Evolutionary conservation across 2,797 vertebrate species (phyloP).

Genomic region (Coregonus ussuriensis): DNA sequence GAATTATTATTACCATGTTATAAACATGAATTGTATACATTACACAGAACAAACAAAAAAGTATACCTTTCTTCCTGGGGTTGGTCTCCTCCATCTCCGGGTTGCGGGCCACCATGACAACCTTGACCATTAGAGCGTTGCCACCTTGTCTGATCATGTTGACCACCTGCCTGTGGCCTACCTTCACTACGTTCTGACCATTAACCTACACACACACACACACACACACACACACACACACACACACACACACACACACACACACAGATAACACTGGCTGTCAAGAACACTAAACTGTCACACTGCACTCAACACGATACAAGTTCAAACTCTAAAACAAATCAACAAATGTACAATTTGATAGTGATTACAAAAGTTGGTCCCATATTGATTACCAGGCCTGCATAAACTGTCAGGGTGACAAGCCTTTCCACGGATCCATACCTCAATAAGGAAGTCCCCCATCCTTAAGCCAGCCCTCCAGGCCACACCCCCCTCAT

Average conservation of each 20-base stretch:
- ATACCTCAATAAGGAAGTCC: conserved; percentile 93
- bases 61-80: conserved; percentile 83
- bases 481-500: conserved; percentile 94
- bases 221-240: neutral
- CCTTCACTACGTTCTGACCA: conserved; percentile 91
- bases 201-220: conserved; percentile 79
- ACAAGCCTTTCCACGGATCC: neutral
- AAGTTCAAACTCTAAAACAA: neutral
- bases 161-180: conserved; percentile 93
- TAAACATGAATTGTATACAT: conserved; percentile 2
- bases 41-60: neutral
- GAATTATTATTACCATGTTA: neutral
- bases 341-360: neutral
- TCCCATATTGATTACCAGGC: neutral
- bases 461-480: conserved; percentile 92
- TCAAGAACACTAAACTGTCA: conserved; percentile 4
- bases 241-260: neutral
- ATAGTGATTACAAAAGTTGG: neutral
- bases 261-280: neutral
- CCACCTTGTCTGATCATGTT: conserved; percentile 95
- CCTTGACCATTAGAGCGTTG: conserved; percentile 94
- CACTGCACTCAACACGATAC: neutral
- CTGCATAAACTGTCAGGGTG: neutral
- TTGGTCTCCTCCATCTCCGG: conserved; percentile 88
- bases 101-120: conserved; percentile 93